Evolutionary conservation across 1,140 invertebrate genomes (phyloP).

Genomic region (Drosophila albomicans): DNA sequence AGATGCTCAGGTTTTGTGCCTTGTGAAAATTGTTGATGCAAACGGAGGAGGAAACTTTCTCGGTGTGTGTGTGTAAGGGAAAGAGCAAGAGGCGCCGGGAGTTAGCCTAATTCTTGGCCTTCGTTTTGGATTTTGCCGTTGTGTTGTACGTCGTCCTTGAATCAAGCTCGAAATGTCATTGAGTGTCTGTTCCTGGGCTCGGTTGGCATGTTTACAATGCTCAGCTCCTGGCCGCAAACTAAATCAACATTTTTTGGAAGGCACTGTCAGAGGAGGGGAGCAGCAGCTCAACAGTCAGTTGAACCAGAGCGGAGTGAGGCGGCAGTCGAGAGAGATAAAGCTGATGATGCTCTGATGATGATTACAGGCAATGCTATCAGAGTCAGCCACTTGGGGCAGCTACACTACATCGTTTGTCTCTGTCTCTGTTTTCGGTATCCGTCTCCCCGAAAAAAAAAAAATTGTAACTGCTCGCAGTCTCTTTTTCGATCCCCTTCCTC

Average conservation of each 20-base stretch:
- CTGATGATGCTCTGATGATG: constrained; percentile 61
- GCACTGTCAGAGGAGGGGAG: background rate
- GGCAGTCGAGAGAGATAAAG: constrained; percentile 31
- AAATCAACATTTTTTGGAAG: constrained; percentile 54
- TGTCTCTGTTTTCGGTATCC: constrained; percentile 29
- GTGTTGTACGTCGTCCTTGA: constrained; percentile 34
- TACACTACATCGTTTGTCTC: constrained; percentile 65
- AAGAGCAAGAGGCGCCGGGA: background rate
- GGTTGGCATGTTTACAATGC: constrained; percentile 54
- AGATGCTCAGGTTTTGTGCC: constrained; percentile 20
- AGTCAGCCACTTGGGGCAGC: constrained; percentile 38
- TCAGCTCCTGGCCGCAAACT: constrained; percentile 46
- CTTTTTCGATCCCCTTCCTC: constrained; percentile 12
- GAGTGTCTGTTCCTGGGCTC: constrained; percentile 21
- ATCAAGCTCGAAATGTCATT: constrained; percentile 47
- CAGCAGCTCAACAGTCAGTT: constrained; percentile 8
- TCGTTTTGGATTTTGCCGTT: constrained; percentile 35
- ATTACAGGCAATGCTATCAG: constrained; percentile 42
- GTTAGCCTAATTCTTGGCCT: constrained; percentile 39
- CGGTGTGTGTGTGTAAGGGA: background rate
- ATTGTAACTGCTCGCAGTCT: background rate
- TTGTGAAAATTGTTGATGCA: background rate
- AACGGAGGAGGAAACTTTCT: background rate
- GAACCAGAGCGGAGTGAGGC: background rate
- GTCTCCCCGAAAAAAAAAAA: background rate